A percentile compares a stretch with the other conserved stretches of the same genome.
Conservation (phyloP, 2,113 vertebrate species). For the Platichthys flesus region DNA sequence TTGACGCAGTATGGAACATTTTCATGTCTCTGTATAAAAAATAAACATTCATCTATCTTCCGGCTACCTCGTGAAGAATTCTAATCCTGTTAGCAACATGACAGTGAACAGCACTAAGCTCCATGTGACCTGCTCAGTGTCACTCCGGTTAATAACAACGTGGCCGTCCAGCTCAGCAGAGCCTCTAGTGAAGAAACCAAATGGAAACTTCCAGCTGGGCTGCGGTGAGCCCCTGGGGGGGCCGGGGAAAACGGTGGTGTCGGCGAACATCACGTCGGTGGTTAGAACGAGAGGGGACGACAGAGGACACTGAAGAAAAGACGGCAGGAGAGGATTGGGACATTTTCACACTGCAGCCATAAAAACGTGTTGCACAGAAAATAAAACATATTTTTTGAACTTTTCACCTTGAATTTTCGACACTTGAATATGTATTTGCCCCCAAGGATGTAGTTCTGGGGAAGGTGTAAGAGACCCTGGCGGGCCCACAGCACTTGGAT, state of each 20-base stretch:
- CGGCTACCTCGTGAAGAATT: conserved; percentile 44
- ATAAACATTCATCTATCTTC: neutral
- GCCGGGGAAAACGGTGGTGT: conserved; percentile 75
- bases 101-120: conserved; percentile 52
- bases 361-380: neutral
- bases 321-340: neutral
- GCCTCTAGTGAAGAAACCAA: conserved; percentile 77
- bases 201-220: conserved; percentile 79
- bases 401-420: conserved; percentile 71
- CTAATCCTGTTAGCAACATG: conserved; percentile 55
- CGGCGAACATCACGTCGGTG: conserved; percentile 74
- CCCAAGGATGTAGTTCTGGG: conserved; percentile 81
- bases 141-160: conserved; percentile 16
- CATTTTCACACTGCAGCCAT: neutral
- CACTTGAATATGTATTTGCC: conserved; percentile 79
- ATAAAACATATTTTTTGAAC: neutral
- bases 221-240: conserved; percentile 60
- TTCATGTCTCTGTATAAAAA: neutral
- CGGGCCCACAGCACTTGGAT: conserved; percentile 80
- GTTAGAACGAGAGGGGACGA: conserved; percentile 66
- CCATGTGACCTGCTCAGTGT: conserved; percentile 34
- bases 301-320: conserved; percentile 72
- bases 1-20: neutral
- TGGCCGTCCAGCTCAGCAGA: conserved; percentile 70
- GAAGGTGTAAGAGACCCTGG: conserved; percentile 71